Base-by-base conservation (phyloP, 92 coral and sea anemone species). In the Bergia sp. region DNA sequence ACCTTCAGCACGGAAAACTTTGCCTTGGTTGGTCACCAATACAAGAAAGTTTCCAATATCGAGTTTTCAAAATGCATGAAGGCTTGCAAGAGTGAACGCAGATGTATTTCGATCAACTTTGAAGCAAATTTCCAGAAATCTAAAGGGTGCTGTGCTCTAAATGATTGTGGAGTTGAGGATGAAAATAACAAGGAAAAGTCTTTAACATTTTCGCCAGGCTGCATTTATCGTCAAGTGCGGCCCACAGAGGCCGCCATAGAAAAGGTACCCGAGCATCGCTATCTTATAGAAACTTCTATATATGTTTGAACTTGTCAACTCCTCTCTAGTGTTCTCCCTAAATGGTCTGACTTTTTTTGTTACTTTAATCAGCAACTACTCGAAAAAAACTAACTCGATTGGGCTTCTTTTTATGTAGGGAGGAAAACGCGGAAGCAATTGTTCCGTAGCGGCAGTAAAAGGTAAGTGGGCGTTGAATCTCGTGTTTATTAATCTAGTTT, bases 141-240 rank as follows among this genome's bases (percentile, higher is more conserved):
- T 18, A 77, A 44, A 77, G 82, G 82, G 3, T 77, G 82, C 38
- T 77, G 82, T 77, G 82, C 41, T 41, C 16, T 77, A 20, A 77
- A 77, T 18, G 82, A 38, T 1, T 43, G 57, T 23, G 82, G 82
- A 77, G 38, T 40, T 29, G 57, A 42, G 3, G 53, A 41, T n/a
- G 53, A 44, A 15, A 43, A 16, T 43, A 20, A 40, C 82, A 77
- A 23, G 4, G 36, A 16, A n/a, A 47, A 45, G 16, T 43, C 82
- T 45, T 47, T 77, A 8, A 41, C 18, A 41, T 77, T 77, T 64
- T 29, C 82, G 1, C 82, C 82, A 1, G 58, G 58, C 29, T 77
- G 82, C 20, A 1, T 21, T 0, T 77, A 77, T 11, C 82, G 15
- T 16, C 82, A 77, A 77, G 64, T 77, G 6, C 61, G 82, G 58